phyloP scores from a whole-genome alignment of 2,797 vertebrate genomes.

The Echiichthys vipera region DNA sequence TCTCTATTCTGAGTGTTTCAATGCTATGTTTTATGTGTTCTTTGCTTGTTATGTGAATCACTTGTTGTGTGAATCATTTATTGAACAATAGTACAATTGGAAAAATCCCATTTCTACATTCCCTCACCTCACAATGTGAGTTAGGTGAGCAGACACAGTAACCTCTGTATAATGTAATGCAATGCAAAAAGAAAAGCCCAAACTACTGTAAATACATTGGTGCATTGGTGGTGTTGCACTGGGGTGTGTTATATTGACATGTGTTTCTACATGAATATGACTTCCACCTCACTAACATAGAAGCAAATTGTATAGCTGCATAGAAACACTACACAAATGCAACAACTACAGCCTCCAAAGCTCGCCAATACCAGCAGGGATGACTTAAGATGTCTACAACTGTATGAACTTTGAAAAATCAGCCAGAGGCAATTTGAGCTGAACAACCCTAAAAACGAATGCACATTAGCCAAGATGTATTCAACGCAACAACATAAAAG shows the following conservation, averaged over 20 bases:
- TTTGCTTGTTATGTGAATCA: no score
- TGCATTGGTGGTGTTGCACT: background rate
- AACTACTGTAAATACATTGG: background rate
- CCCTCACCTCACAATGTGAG: background rate
- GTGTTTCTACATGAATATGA: background rate
- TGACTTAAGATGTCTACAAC: slow-evolving; percentile 10
- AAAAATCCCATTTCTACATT: background rate
- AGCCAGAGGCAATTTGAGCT: slow-evolving; percentile 58
- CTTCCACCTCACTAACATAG: background rate
- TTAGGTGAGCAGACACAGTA: background rate
- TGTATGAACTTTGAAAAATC: slow-evolving; percentile 52
- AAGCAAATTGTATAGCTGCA: background rate
- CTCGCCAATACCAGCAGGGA: background rate
- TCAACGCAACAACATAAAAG: slow-evolving; percentile 76
- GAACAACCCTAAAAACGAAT: slow-evolving; percentile 55
- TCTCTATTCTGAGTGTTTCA: no score
- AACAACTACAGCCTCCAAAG: background rate
- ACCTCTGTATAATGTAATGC: background rate
- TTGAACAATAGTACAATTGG: background rate
- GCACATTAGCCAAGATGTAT: slow-evolving; percentile 58
- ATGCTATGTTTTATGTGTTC: no score
- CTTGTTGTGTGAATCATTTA: no score
- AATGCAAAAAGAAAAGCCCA: background rate
- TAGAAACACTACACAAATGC: background rate
- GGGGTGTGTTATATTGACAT: background rate